phyloP scores from a whole-genome alignment of 2,797 vertebrate species.

The Microchirus variegatus region DNA sequence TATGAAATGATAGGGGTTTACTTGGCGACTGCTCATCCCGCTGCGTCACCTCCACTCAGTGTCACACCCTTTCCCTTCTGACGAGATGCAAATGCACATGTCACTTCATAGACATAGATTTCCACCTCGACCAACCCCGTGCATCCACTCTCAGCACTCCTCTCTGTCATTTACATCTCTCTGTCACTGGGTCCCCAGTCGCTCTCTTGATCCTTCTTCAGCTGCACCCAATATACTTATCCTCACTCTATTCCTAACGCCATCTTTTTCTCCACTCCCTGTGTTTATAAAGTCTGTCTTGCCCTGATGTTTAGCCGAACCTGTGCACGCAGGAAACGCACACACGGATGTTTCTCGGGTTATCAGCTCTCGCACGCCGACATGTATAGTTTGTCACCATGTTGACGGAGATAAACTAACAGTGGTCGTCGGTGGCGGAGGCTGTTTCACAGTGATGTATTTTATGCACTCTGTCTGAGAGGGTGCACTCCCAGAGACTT shows the following conservation, averaged over 20 bases:
- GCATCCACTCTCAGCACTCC: slow-evolving; percentile 33
- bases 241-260: slow-evolving; percentile 46
- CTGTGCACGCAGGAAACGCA: slow-evolving; percentile 11
- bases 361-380: not conserved
- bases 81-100: slow-evolving; percentile 69
- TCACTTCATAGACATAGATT: slow-evolving; percentile 62
- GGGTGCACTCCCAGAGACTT: slow-evolving; percentile 11
- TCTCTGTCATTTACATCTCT: slow-evolving; percentile 44
- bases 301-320: slow-evolving; percentile 14
- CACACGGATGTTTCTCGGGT: slow-evolving; percentile 1
- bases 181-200: slow-evolving; percentile 38
- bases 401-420: slow-evolving; percentile 3
- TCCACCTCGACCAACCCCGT: slow-evolving; percentile 28
- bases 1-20: slow-evolving; percentile 43
- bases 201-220: slow-evolving; percentile 22
- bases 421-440: not conserved
- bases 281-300: slow-evolving; percentile 10
- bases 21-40: slow-evolving; percentile 41
- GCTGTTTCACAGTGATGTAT: slow-evolving; percentile 23
- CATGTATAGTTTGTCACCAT: slow-evolving; percentile 1
- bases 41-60: slow-evolving; percentile 60
- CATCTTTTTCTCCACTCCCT: slow-evolving; percentile 44
- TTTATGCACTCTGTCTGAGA: not conserved
- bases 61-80: slow-evolving; percentile 46
- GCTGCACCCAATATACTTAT: slow-evolving; percentile 23